A percentile compares a stretch with the other conserved stretches of the same genome.
phyloP scores from a whole-genome alignment of 2,888 invertebrate species.

The Agrilus biguttatus region DNA sequence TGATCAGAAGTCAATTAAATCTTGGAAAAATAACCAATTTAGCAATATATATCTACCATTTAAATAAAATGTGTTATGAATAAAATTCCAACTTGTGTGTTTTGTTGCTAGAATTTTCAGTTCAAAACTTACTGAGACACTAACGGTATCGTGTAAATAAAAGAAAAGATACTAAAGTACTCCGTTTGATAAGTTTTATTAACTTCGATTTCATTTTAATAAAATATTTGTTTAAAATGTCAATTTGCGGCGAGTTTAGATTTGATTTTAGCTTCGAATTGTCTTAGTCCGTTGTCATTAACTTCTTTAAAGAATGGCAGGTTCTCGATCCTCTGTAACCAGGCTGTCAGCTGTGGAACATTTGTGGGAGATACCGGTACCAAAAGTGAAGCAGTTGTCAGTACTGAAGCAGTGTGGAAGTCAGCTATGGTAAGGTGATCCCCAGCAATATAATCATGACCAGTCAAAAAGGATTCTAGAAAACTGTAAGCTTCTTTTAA shows the following conservation, averaged over 20 bases:
- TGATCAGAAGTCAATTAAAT: too few relatives aligned
- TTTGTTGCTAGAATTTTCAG: too few relatives aligned
- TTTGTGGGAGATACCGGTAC: conserved; percentile 15
- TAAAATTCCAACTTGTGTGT: too few relatives aligned
- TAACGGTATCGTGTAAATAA: too few relatives aligned
- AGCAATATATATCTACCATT: too few relatives aligned
- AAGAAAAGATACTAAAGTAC: too few relatives aligned
- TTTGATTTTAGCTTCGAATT: conserved; percentile 6
- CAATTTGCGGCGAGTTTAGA: conserved; percentile 6
- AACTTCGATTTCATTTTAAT: too few relatives aligned
- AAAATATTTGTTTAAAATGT: too few relatives aligned
- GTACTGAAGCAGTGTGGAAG: conserved; percentile 27
- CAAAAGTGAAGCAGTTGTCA: conserved; percentile 19
- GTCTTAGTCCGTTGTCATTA: not conserved
- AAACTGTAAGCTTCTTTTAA: conserved; percentile 29
- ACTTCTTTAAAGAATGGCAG: conserved; percentile 14
- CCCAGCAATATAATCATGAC: conserved; percentile 35
- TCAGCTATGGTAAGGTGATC: conserved; percentile 39
- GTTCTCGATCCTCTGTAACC: conserved; percentile 19
- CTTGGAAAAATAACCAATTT: too few relatives aligned
- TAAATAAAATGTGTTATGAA: too few relatives aligned
- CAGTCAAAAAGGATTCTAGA: conserved; percentile 33
- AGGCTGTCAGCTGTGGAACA: conserved; percentile 14
- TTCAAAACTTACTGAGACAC: too few relatives aligned
- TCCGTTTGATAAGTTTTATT: too few relatives aligned